A percentile compares a stretch with the other conserved stretches of the same genome.
Evolutionary conservation across 2,113 vertebrate genomes (phyloP).

Genomic region (Theristicus caerulescens): DNA sequence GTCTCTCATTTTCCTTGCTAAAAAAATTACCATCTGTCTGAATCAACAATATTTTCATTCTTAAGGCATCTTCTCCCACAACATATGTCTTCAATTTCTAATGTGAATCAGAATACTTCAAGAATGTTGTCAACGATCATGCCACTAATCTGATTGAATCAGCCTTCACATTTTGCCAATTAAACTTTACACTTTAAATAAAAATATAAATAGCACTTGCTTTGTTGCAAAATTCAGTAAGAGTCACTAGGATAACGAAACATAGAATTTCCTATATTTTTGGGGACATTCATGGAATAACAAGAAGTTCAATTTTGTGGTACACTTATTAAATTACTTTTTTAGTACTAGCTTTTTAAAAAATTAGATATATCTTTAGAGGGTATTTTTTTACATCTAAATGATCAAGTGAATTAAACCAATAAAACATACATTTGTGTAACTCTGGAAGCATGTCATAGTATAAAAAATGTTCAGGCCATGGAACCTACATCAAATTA

Average conservation of each 20-base stretch:
- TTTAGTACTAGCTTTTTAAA: neutral
- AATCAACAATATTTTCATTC: conserved; percentile 54
- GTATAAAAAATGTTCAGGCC: neutral
- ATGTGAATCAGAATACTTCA: conserved; percentile 11
- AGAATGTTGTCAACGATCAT: neutral
- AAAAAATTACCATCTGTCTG: conserved; percentile 16
- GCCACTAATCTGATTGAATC: neutral
- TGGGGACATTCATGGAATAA: fast-evolving
- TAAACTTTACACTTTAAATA: neutral
- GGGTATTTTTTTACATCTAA: neutral
- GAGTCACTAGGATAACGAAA: neutral
- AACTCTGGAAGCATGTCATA: neutral
- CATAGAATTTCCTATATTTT: neutral
- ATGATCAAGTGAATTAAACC: neutral
- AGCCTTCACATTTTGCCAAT: conserved; percentile 14
- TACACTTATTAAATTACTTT: neutral
- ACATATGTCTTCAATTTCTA: conserved; percentile 34
- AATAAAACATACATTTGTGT: neutral
- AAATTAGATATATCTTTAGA: neutral
- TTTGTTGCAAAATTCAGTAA: neutral
- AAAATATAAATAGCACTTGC: neutral
- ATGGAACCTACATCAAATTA: neutral
- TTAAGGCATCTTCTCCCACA: conserved; percentile 17
- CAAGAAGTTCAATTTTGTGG: neutral
- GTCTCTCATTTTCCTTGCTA: neutral